These are phyloP conservation scores for Ispidina picta DNA, from an alignment of 2,797 vertebrate genomes.

Conservation along the genomic window DNA sequence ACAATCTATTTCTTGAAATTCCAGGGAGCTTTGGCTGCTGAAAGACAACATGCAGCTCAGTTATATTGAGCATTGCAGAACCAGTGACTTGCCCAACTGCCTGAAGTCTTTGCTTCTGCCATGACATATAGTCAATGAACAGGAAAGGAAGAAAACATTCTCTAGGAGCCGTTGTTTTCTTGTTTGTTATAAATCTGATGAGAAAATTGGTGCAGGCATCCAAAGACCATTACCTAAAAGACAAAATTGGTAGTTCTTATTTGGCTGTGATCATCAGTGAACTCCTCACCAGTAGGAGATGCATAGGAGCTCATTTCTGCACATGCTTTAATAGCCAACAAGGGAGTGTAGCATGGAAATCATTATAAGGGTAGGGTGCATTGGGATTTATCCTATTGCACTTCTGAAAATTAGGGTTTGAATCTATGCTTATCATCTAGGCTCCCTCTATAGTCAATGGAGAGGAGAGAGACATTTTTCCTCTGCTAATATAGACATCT, in stretches of 20 bases:
- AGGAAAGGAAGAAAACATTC: background rate
- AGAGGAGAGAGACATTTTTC: background rate
- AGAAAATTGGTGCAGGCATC: background rate
- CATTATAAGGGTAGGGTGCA: background rate
- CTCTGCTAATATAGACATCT: background rate
- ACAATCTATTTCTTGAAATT: slow-evolving; percentile 12
- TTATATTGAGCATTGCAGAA: background rate
- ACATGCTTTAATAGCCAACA: background rate
- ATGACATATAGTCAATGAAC: accelerated
- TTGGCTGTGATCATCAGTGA: background rate
- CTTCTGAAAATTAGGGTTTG: background rate
- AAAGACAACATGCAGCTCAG: background rate
- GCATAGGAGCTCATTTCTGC: background rate
- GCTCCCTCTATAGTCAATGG: background rate
- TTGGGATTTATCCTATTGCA: background rate
- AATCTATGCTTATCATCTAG: background rate
- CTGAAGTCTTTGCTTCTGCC: background rate
- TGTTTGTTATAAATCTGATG: background rate
- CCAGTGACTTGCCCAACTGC: background rate
- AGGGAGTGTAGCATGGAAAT: background rate
- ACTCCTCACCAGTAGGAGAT: background rate
- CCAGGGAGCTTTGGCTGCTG: background rate
- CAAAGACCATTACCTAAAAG: background rate
- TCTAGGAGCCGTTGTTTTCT: background rate
- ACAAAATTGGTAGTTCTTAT: background rate